Conservation (phyloP, 2,113 vertebrate species). For the Oreochromis niloticus region DNA sequence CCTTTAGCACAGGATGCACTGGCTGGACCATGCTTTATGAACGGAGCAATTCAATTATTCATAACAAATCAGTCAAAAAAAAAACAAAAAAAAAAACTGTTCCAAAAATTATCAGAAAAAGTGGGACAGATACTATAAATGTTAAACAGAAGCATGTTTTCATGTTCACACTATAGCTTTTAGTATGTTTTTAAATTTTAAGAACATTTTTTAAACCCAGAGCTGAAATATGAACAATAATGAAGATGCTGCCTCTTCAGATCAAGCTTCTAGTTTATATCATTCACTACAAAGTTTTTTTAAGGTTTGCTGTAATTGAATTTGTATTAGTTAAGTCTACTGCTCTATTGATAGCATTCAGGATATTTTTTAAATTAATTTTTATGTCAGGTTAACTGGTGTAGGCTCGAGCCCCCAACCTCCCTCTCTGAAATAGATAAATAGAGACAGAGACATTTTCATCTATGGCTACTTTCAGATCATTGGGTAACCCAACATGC, state of each 20-base stretch:
- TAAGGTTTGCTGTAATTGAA: not conserved
- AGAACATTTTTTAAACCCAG: not conserved
- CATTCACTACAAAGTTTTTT: not conserved
- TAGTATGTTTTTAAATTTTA: not conserved
- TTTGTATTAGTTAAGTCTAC: not conserved
- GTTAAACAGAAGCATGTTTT: not conserved
- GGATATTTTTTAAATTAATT: not conserved
- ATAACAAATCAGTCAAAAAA: not conserved
- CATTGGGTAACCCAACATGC: not conserved
- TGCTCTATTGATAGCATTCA: not conserved
- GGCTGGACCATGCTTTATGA: not conserved
- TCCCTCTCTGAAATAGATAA: not conserved
- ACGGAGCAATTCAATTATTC: not conserved
- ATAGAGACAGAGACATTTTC: not conserved
- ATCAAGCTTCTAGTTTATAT: not conserved
- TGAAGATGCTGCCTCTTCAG: not conserved
- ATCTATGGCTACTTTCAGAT: not conserved
- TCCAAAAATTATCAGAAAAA: not conserved
- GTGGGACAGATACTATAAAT: not conserved
- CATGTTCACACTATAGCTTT: not conserved
- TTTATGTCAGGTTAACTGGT: not conserved
- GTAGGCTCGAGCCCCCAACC: not conserved
- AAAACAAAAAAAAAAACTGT: not conserved
- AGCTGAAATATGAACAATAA: not conserved
- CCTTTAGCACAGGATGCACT: not conserved